Evolutionary conservation across 2,113 vertebrate genomes (phyloP), one percentile per base, ranked within the genome.

Genomic region (Cololabis saira): DNA sequence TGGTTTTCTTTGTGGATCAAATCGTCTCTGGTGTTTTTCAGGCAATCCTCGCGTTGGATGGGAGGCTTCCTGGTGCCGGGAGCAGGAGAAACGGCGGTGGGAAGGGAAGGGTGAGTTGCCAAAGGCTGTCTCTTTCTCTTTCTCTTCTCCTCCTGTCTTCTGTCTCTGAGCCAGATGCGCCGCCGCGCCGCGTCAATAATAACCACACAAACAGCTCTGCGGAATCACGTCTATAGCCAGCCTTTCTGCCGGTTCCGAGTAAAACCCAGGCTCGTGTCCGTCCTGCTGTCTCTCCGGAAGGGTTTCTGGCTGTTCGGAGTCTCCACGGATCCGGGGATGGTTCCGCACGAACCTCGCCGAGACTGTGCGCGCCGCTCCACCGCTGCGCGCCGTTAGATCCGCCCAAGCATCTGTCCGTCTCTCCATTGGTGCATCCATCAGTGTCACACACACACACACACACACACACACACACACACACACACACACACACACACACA

Each of bases 321-420:
- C 88, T 89, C 87, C 83, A 63, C 75, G 51, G 85, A 87, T 90
- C 85, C 85, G 78, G 70, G 62, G 92, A 84, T 88, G 92, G 89
- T 92, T 92, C 83, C 90, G 80, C 86, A 83, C 87, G 62, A 77
- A 82, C 84, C 89, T 90, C 70, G 57, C 83, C 85, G 82, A 75
- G 84, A 81, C 82, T 93, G 87, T 87, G 87, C 71, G 88, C 67
- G 76, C 90, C 60, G 91, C 90, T 88, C 85, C 80, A 84, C 91
- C 92, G 76, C 92, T 78, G 90, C 88, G 82, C 89, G 89, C 94
- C 81, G 93, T 93, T 94, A 93, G 94, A 95, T 95, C 96, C 96
- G 95, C 97, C 97, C 96, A 87, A 95, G 94, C 96, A 97, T 97
- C 96, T 97, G 96, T 95, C 97, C 90, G 94, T 96, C 96, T 95